Conservation (phyloP, 2,113 vertebrate genomes). For the Lepus timidus region DNA sequence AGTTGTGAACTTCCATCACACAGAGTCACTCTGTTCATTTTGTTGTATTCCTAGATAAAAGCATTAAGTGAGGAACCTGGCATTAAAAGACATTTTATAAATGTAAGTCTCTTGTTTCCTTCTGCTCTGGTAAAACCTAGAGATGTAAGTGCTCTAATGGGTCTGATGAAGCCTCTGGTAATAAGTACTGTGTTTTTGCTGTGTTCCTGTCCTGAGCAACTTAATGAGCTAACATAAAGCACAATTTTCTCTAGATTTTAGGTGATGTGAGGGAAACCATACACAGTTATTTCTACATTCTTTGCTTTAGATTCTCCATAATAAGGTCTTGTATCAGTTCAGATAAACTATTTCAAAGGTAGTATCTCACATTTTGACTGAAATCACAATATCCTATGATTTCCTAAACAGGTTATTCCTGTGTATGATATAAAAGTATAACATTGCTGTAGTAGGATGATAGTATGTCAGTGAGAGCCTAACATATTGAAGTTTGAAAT, state of each 20-base stretch:
- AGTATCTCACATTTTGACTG: background rate
- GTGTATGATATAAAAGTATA: background rate
- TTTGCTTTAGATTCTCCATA: background rate
- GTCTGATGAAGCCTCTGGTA: constrained; percentile 14
- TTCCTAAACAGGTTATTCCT: constrained; percentile 40
- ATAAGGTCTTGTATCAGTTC: background rate
- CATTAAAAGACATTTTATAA: constrained; percentile 20
- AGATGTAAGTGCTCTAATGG: background rate
- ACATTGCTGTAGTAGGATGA: background rate
- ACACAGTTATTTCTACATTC: background rate
- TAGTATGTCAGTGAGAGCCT: background rate
- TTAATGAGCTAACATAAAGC: background rate
- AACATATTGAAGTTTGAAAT: constrained; percentile 5
- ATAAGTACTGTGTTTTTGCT: background rate
- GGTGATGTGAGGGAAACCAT: background rate
- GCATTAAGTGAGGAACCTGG: background rate
- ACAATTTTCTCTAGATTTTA: background rate
- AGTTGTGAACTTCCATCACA: background rate
- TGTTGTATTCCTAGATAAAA: background rate
- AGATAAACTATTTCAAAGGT: constrained; percentile 24
- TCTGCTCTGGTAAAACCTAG: background rate
- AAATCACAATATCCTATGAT: constrained; percentile 8
- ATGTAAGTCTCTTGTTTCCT: background rate
- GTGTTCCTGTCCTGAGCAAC: background rate
- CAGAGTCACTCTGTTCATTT: background rate